Base-by-base conservation (phyloP, 2,888 invertebrate genomes). In the Perdita meconis region DNA sequence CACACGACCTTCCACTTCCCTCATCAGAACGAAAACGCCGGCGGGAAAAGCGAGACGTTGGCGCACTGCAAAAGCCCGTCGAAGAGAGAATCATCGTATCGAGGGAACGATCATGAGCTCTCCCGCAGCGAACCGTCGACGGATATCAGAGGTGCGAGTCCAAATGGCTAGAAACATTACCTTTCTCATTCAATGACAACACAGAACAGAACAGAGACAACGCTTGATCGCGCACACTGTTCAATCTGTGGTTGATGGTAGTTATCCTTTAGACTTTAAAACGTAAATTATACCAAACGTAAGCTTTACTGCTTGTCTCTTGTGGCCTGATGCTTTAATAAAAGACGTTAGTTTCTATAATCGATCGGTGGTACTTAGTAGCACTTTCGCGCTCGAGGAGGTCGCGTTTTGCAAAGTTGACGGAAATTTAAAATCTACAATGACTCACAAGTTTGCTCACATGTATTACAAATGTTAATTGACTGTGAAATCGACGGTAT, bases 1-100 rank as follows among this genome's bases (percentile, higher is more conserved):
- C 93, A 94, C 84, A 93, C 94, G n/a, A 92, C 94, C 67, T 95
- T 95, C 88, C 93, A 94, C 81, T 95, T 95, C 87, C 94, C 94
- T 1, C 92, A 92, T 85, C 93, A 83, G 47, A 83, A 74, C 71
- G 74, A 60, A 22, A 64, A 44, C 16, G 36, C 47, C 68, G 68
- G 72, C 22, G 81, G 77, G 79, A 90, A 83, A 57, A 87, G 75
- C 69, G 89, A 89, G 60, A 82, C 82, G 36, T 65, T 82, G 55
- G 70, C 83, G 30, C 86, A 87, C 36, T 88, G 85, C 78, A 89
- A 88, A 76, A 88, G 88, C 66, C 91, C 91, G 8, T 83, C 89
- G 51, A 90, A 89, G 67, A 86, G 86, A n/a, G n/a, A n/a, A 44
- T 83, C 87, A 26, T 77, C 84, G 16, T 86, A 83, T 56, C 85